phyloP scores from a whole-genome alignment of 2,797 vertebrate genomes.

The Hypotaenidia okinawae region DNA sequence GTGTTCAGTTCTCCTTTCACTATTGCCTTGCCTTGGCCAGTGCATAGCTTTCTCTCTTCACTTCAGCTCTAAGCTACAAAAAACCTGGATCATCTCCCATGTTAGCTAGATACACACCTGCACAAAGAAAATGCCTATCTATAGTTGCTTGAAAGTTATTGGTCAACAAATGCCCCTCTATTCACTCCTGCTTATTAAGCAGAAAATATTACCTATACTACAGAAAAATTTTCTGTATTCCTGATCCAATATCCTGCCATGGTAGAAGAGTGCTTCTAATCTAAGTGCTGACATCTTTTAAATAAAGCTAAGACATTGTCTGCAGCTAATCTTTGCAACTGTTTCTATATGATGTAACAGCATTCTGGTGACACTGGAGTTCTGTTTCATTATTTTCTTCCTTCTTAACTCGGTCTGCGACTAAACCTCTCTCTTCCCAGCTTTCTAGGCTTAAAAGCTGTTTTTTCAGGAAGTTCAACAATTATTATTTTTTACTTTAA shows the following conservation, averaged over 20 bases:
- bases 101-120: neutral
- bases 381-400: neutral
- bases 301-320: neutral
- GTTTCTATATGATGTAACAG: neutral
- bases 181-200: neutral
- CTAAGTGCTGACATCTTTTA: neutral
- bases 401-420: neutral
- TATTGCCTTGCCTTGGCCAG: neutral
- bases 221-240: neutral
- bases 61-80: neutral
- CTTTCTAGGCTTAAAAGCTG: constrained; percentile 7
- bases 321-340: neutral
- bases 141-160: neutral
- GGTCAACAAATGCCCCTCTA: neutral
- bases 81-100: fast-evolving
- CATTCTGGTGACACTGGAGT: neutral
- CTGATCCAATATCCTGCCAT: neutral
- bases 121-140: neutral
- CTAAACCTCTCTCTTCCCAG: neutral
- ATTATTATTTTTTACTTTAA: neutral
- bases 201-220: neutral
- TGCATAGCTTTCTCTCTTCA: neutral
- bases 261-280: neutral
- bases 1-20: neutral
- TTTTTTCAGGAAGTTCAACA: constrained; percentile 4